Evolutionary conservation across 2,113 vertebrate genomes (phyloP), one percentile per base, ranked within the genome.

Genomic region (Burhinus bistriatus): DNA sequence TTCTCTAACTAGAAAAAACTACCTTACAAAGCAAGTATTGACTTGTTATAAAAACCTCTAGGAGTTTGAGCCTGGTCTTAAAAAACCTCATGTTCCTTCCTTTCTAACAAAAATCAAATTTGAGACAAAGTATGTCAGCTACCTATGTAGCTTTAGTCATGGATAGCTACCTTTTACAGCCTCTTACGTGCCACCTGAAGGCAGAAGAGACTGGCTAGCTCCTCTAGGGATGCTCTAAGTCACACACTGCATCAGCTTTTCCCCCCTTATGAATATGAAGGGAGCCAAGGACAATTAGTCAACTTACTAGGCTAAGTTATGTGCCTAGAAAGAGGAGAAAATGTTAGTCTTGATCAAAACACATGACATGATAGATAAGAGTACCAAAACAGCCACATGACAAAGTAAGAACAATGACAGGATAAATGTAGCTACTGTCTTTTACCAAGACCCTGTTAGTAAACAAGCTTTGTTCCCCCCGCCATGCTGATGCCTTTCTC

Each of bases 11-110:
- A 38, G 15, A 27, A 70, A n/a, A 58, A 57, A 21, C 3, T 17
- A 26, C 22, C 40, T 65, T 23, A 71, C 11, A 65, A 79, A 61
- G 23, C n/a, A 78, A 76, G 34, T 9, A 21, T 40, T 0, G 0
- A 61, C 51, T 21, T 4, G 1, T 23, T 57, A 82, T 3, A 44
- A 66, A 81, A 83, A 51, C 9, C 13, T 29, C 6, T 42, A 45
- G n/a, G 40, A 87, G 4, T 26, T 38, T 10, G 9, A 83, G 13
- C 3, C 26, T 34, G 12, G 5, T 78, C 36, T 89, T 83, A 19
- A 52, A 68, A 44, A 65, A 42, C 18, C 26, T 69, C 13, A 22
- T 12, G 7, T 69, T 83, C 40, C 45, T 85, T 40, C 25, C 44
- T 92, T 52, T 75, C 27, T 36, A 85, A 75, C 8, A 55, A 89